Conservation (phyloP, 2,888 invertebrate genomes). For the Ornithoptera priamus region DNA sequence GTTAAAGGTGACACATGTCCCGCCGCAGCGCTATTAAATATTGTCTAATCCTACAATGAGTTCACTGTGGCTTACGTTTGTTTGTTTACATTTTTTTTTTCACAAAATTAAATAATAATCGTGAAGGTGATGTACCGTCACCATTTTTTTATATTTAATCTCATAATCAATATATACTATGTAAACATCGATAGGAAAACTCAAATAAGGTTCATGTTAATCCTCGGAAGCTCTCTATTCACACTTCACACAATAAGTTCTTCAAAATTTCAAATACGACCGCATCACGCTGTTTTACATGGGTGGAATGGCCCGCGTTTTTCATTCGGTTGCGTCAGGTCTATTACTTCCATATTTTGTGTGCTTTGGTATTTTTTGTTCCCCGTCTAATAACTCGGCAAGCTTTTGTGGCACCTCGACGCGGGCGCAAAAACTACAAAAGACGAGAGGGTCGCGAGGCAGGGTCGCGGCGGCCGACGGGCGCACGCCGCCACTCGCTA, state of each 20-base stretch:
- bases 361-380: constrained; percentile 72
- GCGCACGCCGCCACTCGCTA: constrained; percentile 35
- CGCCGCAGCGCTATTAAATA: too few relatives aligned
- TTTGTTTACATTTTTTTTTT: too few relatives aligned
- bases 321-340: constrained; percentile 62
- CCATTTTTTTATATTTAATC: not conserved
- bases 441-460: constrained; percentile 67
- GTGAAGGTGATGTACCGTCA: too few relatives aligned
- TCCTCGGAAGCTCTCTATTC: constrained; percentile 23
- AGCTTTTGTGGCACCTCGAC: constrained; percentile 78
- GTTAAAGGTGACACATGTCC: too few relatives aligned
- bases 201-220: constrained; percentile 8
- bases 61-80: too few relatives aligned
- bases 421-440: constrained; percentile 79
- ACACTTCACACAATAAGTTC: constrained; percentile 67
- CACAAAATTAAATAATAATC: too few relatives aligned
- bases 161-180: not conserved
- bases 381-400: constrained; percentile 72
- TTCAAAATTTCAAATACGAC: constrained; percentile 63
- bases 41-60: too few relatives aligned
- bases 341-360: constrained; percentile 61
- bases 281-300: constrained; percentile 64
- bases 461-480: constrained; percentile 28
- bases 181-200: not conserved
- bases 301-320: constrained; percentile 54